phyloP scores from a whole-genome alignment of 2,888 invertebrate genomes.

The Pollenia angustigena region DNA sequence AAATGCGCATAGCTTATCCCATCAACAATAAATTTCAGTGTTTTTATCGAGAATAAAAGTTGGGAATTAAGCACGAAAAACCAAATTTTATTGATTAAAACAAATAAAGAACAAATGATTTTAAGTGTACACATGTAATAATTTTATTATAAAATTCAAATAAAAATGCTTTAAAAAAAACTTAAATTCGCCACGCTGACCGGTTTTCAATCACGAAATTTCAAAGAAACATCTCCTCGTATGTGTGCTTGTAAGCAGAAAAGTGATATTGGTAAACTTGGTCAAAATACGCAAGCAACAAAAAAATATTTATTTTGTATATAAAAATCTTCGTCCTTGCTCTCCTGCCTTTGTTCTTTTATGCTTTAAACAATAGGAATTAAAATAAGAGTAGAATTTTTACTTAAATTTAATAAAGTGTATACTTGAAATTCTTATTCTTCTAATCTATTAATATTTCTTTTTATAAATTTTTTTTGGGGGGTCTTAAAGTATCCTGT shows the following conservation, averaged over 20 bases:
- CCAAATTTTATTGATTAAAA: too few species aligned
- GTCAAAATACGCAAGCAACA: not conserved
- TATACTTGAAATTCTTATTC: slow-evolving; percentile 37
- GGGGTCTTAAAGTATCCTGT: slow-evolving; percentile 32
- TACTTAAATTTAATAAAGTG: slow-evolving; percentile 53
- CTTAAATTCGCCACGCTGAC: too few species aligned
- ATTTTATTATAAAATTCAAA: too few species aligned
- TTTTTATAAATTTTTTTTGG: not conserved
- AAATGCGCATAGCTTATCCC: too few species aligned
- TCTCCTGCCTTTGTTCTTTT: slow-evolving; percentile 9
- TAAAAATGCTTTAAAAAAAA: too few species aligned
- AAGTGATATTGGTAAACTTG: slow-evolving; percentile 54
- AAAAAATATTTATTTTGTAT: slow-evolving; percentile 9
- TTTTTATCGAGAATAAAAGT: too few species aligned
- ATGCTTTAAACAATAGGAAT: slow-evolving; percentile 1
- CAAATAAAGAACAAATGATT: too few species aligned
- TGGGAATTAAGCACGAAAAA: too few species aligned
- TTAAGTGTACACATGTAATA: too few species aligned
- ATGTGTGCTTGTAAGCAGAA: not conserved
- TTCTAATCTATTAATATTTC: slow-evolving; percentile 48
- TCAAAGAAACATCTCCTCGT: not conserved
- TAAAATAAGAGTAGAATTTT: not conserved
- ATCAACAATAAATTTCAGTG: too few species aligned
- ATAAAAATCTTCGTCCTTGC: slow-evolving; percentile 4
- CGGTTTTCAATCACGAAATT: too few species aligned